Evolutionary conservation across 2,888 invertebrate species (phyloP).

Genomic region (Thysanoteuthis rhombus): DNA sequence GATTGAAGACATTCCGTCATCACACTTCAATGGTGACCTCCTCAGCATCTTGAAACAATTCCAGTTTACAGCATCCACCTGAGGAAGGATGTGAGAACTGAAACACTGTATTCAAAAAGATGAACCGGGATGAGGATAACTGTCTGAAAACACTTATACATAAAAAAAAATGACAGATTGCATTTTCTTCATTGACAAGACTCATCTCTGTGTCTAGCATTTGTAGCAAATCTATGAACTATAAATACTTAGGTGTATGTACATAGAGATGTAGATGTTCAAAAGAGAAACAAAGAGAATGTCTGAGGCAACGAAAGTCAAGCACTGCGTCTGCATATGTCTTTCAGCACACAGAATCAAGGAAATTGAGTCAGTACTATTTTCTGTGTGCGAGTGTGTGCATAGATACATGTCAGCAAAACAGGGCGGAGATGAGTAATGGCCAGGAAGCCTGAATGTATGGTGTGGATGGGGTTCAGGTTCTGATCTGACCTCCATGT

Average conservation of each 20-base stretch:
- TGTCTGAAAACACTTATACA: too few species aligned
- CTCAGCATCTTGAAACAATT: too few species aligned
- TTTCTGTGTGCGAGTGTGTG: background rate
- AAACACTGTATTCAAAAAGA: too few species aligned
- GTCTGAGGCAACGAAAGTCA: background rate
- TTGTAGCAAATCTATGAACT: too few species aligned
- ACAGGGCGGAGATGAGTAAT: background rate
- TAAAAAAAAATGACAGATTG: background rate
- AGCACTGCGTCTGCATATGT: background rate
- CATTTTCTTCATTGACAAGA: background rate
- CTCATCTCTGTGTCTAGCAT: too few species aligned
- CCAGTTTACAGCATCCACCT: too few species aligned
- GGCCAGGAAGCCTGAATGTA: background rate
- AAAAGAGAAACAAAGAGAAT: background rate
- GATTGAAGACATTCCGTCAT: too few species aligned
- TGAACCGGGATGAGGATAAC: too few species aligned
- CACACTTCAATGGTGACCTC: too few species aligned
- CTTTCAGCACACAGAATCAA: background rate
- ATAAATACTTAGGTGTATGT: background rate
- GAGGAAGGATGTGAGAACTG: too few species aligned
- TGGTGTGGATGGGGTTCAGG: background rate
- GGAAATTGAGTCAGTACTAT: background rate
- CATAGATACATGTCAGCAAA: background rate
- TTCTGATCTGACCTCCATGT: background rate
- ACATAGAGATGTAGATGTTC: background rate